phyloP scores from a whole-genome alignment of 2,888 invertebrate species.

The Mimumesa dahlbomi region DNA sequence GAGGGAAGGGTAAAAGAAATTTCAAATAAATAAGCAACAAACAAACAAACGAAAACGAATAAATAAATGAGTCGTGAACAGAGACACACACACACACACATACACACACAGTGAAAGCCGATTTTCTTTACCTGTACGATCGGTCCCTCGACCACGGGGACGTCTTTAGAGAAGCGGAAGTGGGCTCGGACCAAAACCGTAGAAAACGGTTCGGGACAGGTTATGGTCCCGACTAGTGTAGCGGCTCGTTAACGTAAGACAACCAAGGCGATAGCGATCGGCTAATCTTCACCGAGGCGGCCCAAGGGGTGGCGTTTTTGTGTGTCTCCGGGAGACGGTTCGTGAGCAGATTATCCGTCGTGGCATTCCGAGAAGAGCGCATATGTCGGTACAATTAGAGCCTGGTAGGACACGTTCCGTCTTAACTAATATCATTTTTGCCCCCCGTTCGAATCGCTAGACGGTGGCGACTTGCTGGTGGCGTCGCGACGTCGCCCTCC shows the following conservation, averaged over 20 bases:
- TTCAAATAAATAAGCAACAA: too few species aligned
- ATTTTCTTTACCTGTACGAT: slow-evolving; percentile 47
- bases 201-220: slow-evolving; percentile 55
- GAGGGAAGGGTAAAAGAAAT: too few species aligned
- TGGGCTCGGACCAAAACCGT: slow-evolving; percentile 23
- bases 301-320: slow-evolving; percentile 56
- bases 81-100: slow-evolving; percentile 10
- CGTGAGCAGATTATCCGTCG: slow-evolving; percentile 55
- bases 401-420: slow-evolving; percentile 14
- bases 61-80: too few species aligned
- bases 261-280: slow-evolving; percentile 75
- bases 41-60: too few species aligned
- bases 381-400: slow-evolving; percentile 57
- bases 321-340: slow-evolving; percentile 38
- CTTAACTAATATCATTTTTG: slow-evolving; percentile 14
- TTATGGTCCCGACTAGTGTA: slow-evolving; percentile 50
- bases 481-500: too few species aligned
- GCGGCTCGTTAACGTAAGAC: slow-evolving; percentile 76
- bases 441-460: slow-evolving; percentile 17
- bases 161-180: slow-evolving; percentile 52
- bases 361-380: slow-evolving; percentile 29
- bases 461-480: too few species aligned
- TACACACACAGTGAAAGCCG: slow-evolving; percentile 17
- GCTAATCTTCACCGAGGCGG: slow-evolving; percentile 70
- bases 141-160: slow-evolving; percentile 24